phyloP scores from a whole-genome alignment of 2,113 vertebrate genomes.

The Octodon degus region DNA sequence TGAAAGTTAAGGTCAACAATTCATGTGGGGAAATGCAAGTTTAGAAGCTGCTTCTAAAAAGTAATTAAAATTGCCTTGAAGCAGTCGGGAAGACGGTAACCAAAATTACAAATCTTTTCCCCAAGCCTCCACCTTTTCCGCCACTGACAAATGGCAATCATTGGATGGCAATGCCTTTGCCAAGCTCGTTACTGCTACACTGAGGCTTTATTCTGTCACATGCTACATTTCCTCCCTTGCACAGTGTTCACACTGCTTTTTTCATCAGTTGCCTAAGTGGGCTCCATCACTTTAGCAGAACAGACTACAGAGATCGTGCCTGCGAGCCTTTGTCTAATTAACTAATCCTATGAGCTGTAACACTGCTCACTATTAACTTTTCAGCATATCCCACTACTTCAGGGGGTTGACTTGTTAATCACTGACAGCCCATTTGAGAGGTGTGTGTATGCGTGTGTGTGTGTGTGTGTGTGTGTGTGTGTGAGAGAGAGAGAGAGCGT shows the following conservation, averaged over 20 bases:
- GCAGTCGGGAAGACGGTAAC: conserved; percentile 67
- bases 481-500: not conserved
- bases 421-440: conserved; percentile 53
- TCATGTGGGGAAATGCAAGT: conserved; percentile 38
- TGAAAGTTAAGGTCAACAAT: conserved; percentile 69
- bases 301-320: conserved; percentile 77
- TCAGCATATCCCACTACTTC: conserved; percentile 74
- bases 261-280: conserved; percentile 79
- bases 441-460: not conserved
- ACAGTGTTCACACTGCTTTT: conserved; percentile 75
- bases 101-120: conserved; percentile 65
- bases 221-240: conserved; percentile 57
- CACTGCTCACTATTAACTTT: conserved; percentile 77
- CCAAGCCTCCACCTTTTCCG: conserved; percentile 42
- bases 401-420: conserved; percentile 77
- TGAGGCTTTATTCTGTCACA: conserved; percentile 46
- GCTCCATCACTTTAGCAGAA: conserved; percentile 74
- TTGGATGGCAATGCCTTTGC: not conserved
- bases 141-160: conserved; percentile 65
- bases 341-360: conserved; percentile 80
- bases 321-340: conserved; percentile 82
- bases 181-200: conserved; percentile 29
- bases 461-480: not conserved
- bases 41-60: conserved; percentile 61
- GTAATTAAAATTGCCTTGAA: conserved; percentile 76